A percentile compares a stretch with the other conserved stretches of the same genome.
Conservation (phyloP, 2,888 invertebrate genomes). For the Acanthosepion pharaonis region DNA sequence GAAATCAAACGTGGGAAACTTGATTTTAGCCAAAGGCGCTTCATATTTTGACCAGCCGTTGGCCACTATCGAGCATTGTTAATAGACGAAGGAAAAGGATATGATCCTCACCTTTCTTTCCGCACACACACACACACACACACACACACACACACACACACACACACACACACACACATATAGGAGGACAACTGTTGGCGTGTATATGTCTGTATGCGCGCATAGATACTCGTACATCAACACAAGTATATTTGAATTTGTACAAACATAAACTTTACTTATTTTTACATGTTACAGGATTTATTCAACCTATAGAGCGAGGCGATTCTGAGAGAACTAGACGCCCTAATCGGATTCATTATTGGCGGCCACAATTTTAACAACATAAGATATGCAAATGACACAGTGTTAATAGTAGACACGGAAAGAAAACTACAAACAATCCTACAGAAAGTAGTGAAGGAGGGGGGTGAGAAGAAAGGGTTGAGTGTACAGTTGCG, state of each 20-base stretch:
- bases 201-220: constrained; percentile 1
- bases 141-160: not conserved
- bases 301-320: too few relatives aligned
- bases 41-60: not conserved
- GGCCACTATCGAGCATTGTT: not conserved
- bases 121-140: not conserved
- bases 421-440: too few relatives aligned
- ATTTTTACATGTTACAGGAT: too few relatives aligned
- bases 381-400: too few relatives aligned
- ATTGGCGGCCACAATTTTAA: too few relatives aligned
- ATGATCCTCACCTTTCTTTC: not conserved
- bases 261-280: not conserved
- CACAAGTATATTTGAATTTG: not conserved
- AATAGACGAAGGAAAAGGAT: not conserved
- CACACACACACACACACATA: not conserved
- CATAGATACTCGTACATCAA: not conserved
- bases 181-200: not conserved
- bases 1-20: not conserved
- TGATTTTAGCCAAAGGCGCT: not conserved
- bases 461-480: too few relatives aligned
- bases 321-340: too few relatives aligned
- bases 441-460: too few relatives aligned
- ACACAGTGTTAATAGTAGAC: too few relatives aligned
- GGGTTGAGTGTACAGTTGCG: too few relatives aligned
- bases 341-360: too few relatives aligned